Evolutionary conservation across 2,888 invertebrate genomes (phyloP).

Genomic region (Athalia circularis): DNA sequence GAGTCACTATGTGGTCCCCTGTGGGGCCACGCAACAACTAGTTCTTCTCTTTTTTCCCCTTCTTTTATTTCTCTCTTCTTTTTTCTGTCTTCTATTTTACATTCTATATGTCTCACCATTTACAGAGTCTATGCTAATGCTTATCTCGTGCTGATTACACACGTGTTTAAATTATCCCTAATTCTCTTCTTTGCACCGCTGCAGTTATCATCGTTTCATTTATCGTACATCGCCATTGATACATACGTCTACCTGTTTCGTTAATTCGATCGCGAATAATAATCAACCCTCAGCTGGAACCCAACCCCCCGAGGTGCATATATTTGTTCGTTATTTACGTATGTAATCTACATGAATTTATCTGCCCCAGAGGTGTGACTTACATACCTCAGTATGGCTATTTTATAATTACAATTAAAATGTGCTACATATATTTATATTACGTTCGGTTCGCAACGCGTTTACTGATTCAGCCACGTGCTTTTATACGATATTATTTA

Average conservation of each 20-base stretch:
- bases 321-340: slow-evolving; percentile 4
- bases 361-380: no score
- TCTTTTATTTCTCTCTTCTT: slow-evolving; percentile 47
- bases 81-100: slow-evolving; percentile 19
- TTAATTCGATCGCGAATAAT: not conserved
- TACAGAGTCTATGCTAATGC: slow-evolving; percentile 20
- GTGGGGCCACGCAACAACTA: slow-evolving; percentile 48
- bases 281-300: not conserved
- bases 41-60: slow-evolving; percentile 45
- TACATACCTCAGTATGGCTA: no score
- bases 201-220: not conserved
- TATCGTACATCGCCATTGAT: not conserved
- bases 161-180: not conserved
- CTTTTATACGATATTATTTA: not conserved
- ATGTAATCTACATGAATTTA: not conserved
- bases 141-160: slow-evolving; percentile 5
- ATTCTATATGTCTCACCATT: not conserved
- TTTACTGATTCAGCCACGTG: slow-evolving; percentile 20
- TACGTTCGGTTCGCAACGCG: not conserved
- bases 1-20: slow-evolving; percentile 61
- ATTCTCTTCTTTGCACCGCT: no score
- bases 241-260: not conserved
- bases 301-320: no score
- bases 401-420: no score
- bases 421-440: no score